Percentiles rank a stretch among this genome's conserved stretches.
Evolutionary conservation across 2,888 invertebrate species (phyloP).

Genomic region (Pelosia muscerda): DNA sequence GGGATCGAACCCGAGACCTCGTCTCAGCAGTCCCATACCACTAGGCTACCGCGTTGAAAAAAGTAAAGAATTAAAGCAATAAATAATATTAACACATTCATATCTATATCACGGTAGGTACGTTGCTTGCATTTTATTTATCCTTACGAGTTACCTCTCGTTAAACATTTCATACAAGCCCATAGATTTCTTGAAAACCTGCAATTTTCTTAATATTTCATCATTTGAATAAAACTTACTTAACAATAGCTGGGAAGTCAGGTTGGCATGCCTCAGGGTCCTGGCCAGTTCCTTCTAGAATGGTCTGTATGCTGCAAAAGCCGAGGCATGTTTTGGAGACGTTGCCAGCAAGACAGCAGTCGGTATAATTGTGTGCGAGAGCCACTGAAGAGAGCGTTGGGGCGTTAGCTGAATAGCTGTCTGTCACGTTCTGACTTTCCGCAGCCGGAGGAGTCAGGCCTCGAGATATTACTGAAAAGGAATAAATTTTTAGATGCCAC

Average conservation of each 20-base stretch:
- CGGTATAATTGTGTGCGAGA: slow-evolving; percentile 92
- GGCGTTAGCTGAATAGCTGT: slow-evolving; percentile 77
- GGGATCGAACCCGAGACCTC: too few species aligned
- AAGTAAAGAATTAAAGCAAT: too few species aligned
- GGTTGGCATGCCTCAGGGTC: slow-evolving; percentile 93
- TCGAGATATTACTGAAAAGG: slow-evolving; percentile 86
- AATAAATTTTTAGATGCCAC: not conserved
- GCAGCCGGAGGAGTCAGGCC: slow-evolving; percentile 87
- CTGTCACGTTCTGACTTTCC: slow-evolving; percentile 77
- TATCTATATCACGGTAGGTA: too few species aligned
- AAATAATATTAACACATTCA: too few species aligned
- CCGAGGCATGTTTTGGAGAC: slow-evolving; percentile 91
- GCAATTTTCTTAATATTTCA: too few species aligned
- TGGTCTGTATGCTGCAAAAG: slow-evolving; percentile 93
- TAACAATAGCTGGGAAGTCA: slow-evolving; percentile 93
- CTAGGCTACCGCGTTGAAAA: too few species aligned
- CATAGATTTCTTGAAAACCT: too few species aligned
- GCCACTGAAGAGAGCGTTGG: slow-evolving; percentile 75
- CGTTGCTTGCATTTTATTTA: too few species aligned
- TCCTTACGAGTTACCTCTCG: too few species aligned
- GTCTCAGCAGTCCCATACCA: too few species aligned
- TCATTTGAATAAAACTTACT: slow-evolving; percentile 60
- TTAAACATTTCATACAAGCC: too few species aligned
- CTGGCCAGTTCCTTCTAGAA: slow-evolving; percentile 92
- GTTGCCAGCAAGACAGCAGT: slow-evolving; percentile 91